A percentile compares a stretch with the other conserved stretches of the same genome.
phyloP scores from a whole-genome alignment of 2,113 vertebrate genomes.

The Fukomys damarensis region DNA sequence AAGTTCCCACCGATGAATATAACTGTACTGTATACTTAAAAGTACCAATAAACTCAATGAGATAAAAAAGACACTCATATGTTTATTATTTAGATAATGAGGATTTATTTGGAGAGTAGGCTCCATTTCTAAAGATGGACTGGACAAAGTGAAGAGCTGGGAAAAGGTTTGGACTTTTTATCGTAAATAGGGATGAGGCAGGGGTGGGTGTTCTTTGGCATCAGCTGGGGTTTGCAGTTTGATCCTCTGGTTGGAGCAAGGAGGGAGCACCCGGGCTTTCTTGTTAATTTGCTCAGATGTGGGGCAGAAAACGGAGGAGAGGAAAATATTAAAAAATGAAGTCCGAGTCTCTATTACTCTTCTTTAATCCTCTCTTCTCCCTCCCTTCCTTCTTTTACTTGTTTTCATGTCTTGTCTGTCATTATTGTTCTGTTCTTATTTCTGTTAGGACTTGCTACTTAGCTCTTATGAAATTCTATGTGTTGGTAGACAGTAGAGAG shows the following conservation, averaged over 20 bases:
- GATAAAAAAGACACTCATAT: no score
- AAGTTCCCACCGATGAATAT: no score
- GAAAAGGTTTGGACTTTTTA: background rate
- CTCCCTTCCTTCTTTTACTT: background rate
- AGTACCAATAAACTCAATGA: no score
- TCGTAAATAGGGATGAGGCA: rapidly evolving
- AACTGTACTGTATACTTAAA: no score
- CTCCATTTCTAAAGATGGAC: background rate
- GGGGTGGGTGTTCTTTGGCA: background rate
- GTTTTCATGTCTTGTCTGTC: background rate
- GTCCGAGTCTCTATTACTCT: background rate
- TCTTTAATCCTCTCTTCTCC: background rate
- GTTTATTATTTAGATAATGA: background rate
- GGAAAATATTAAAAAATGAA: background rate
- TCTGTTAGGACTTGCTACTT: background rate
- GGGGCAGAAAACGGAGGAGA: background rate
- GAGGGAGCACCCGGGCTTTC: background rate
- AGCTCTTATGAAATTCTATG: background rate
- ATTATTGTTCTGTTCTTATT: background rate
- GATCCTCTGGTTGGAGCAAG: background rate
- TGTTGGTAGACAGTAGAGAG: background rate
- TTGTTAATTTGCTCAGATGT: background rate
- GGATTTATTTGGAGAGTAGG: background rate
- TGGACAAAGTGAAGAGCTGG: background rate
- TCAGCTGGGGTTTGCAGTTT: background rate